phyloP scores from a whole-genome alignment of 1,140 invertebrate species.

The Popillia japonica region DNA sequence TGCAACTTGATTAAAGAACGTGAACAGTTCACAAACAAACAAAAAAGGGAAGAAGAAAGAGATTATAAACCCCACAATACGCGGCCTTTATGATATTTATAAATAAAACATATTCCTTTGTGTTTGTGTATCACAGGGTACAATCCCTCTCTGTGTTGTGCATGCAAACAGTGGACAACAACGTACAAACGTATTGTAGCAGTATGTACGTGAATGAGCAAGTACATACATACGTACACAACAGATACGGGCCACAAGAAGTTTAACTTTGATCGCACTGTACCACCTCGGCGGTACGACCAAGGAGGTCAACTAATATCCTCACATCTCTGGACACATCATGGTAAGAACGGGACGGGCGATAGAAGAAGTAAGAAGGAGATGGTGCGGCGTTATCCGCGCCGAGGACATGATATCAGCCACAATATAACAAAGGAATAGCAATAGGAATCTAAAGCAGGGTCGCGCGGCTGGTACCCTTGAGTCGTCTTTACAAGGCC shows the following conservation, averaged over 20 bases:
- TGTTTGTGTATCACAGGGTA: not conserved
- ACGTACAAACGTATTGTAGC: not conserved
- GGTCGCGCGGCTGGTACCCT: conserved; percentile 32
- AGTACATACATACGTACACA: too few relatives aligned
- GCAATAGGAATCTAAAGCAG: conserved; percentile 34
- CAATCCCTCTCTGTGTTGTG: not conserved
- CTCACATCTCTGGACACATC: not conserved
- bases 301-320: conserved; percentile 33
- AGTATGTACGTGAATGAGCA: not conserved
- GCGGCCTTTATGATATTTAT: conserved; percentile 25
- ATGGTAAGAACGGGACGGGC: not conserved
- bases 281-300: conserved; percentile 21
- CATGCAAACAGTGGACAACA: conserved; percentile 5
- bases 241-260: not conserved
- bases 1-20: not conserved
- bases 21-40: not conserved
- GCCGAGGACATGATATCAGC: conserved; percentile 25
- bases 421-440: conserved; percentile 32
- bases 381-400: conserved; percentile 15
- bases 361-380: not conserved
- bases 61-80: not conserved
- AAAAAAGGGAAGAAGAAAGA: not conserved
- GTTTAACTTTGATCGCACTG: conserved; percentile 33
- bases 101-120: conserved; percentile 34
- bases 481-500: conserved; percentile 32